Conservation (phyloP, 2,113 vertebrate genomes). For the Callaeas wilsoni region DNA sequence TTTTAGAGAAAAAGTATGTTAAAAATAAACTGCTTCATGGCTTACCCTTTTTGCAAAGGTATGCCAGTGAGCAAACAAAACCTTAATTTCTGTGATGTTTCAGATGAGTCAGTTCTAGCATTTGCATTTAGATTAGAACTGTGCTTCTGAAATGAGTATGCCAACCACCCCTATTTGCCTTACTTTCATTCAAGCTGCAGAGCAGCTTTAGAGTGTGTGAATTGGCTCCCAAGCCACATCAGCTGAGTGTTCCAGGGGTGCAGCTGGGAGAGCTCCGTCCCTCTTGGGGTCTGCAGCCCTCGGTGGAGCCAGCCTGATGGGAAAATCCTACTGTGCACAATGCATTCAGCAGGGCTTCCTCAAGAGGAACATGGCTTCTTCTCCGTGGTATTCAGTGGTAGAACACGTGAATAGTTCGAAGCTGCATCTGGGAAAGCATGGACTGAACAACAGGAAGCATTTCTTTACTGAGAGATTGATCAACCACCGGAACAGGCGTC, state of each 20-base stretch:
- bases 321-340: background rate
- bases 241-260: background rate
- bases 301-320: fast-evolving
- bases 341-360: background rate
- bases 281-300: background rate
- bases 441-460: background rate
- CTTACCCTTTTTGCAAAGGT: background rate
- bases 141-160: background rate
- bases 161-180: background rate
- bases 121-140: background rate
- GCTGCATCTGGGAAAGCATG: background rate
- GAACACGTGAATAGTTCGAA: background rate
- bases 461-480: background rate
- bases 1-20: background rate
- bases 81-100: background rate
- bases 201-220: background rate
- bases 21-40: background rate
- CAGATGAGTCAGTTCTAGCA: background rate
- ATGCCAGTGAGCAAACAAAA: background rate
- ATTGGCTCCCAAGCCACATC: background rate
- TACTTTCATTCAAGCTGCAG: background rate
- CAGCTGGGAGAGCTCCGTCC: background rate
- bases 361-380: background rate
- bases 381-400: background rate
- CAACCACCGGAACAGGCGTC: background rate